These are phyloP conservation scores for Dasypolia templi DNA, from an alignment of 2,888 invertebrate genomes.

Conservation along the genomic window DNA sequence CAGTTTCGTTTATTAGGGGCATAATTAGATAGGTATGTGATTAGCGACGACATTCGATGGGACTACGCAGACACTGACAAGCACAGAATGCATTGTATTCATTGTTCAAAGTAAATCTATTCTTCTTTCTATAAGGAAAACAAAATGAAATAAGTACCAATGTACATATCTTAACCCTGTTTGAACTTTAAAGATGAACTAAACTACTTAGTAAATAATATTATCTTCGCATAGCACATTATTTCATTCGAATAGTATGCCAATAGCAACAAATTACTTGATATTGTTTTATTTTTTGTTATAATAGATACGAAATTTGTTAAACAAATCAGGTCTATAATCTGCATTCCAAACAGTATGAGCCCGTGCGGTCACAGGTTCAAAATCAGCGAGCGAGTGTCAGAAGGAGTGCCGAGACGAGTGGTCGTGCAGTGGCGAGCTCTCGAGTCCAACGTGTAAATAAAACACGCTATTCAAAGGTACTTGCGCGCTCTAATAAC, in stretches of 20 bases:
- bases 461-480: slow-evolving; percentile 56
- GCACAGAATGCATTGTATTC: not conserved
- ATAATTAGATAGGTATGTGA: not conserved
- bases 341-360: slow-evolving; percentile 53
- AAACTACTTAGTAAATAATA: not conserved
- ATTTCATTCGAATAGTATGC: slow-evolving; percentile 25
- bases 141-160: not conserved
- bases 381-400: slow-evolving; percentile 71
- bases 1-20: slow-evolving; percentile 5
- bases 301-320: slow-evolving; percentile 31
- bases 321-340: slow-evolving; percentile 31
- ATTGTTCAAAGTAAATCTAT: not conserved
- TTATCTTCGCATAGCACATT: slow-evolving; percentile 21
- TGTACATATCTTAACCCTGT: not conserved
- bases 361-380: slow-evolving; percentile 65
- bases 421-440: slow-evolving; percentile 74
- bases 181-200: not conserved
- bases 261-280: slow-evolving; percentile 27
- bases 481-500: slow-evolving; percentile 73
- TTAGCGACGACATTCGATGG: not conserved
- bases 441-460: slow-evolving; percentile 39
- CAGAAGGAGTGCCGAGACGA: slow-evolving; percentile 74
- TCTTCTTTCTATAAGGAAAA: not conserved
- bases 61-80: not conserved
- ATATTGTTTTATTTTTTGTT: slow-evolving; percentile 2